phyloP scores from a whole-genome alignment of 2,113 vertebrate species.

The Calyptomena viridis region DNA sequence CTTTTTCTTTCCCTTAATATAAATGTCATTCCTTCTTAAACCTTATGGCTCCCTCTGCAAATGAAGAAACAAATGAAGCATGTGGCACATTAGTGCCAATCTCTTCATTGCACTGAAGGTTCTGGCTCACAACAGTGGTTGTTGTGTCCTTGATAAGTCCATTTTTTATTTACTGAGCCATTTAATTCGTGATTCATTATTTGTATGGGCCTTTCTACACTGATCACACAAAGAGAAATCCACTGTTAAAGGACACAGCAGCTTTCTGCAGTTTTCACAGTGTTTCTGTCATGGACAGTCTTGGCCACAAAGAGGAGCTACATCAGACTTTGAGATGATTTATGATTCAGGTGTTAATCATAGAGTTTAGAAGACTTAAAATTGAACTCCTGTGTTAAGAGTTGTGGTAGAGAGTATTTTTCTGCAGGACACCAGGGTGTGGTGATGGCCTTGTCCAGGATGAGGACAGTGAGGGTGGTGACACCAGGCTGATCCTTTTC shows the following conservation, averaged over 20 bases:
- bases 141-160: slow-evolving; percentile 43
- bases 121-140: not conserved
- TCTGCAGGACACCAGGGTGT: not conserved
- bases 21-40: slow-evolving; percentile 45
- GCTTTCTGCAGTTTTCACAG: not conserved
- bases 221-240: not conserved
- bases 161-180: slow-evolving; percentile 54
- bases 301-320: not conserved
- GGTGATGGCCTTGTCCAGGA: not conserved
- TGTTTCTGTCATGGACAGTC: not conserved
- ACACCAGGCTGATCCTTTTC: not conserved
- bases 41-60: slow-evolving; percentile 43
- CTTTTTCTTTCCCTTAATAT: slow-evolving; percentile 32
- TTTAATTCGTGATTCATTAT: slow-evolving; percentile 38
- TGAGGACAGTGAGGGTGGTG: not conserved
- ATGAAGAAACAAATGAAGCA: slow-evolving; percentile 59
- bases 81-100: slow-evolving; percentile 49
- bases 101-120: not conserved
- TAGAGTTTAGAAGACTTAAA: not conserved
- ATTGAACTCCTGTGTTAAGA: not conserved
- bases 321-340: not conserved
- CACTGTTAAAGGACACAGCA: not conserved
- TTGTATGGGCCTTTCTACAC: not conserved
- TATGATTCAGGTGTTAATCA: not conserved
- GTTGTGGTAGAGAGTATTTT: not conserved